A percentile compares a stretch with the other conserved stretches of the same genome.
Evolutionary conservation across 2,888 invertebrate species (phyloP).

Genomic region (Galerucella nymphaeae): DNA sequence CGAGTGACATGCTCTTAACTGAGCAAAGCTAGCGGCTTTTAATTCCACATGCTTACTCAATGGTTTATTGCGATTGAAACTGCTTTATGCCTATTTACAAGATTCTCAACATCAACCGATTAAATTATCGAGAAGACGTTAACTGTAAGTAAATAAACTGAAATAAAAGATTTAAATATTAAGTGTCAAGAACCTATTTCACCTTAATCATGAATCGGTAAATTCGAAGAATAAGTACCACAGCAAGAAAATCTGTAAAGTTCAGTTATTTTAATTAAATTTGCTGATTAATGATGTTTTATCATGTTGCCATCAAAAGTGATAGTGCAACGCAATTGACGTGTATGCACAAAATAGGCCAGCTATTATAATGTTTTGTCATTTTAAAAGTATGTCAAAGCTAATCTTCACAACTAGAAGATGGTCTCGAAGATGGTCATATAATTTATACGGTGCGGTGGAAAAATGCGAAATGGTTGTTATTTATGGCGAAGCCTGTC

Average conservation of each 20-base stretch:
- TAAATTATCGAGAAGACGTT: neutral
- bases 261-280: constrained; percentile 17
- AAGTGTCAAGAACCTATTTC: neutral
- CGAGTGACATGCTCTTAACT: neutral
- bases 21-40: neutral
- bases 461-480: no score
- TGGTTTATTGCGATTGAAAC: constrained; percentile 4
- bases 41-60: neutral
- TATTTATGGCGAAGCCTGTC: no score
- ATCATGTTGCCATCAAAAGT: constrained; percentile 14
- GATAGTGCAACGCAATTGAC: neutral
- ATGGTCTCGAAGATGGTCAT: neutral
- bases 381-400: neutral
- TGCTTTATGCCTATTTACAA: neutral
- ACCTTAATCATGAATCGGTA: constrained; percentile 1
- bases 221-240: constrained; percentile 13
- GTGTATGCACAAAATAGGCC: neutral
- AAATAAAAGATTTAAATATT: constrained; percentile 10
- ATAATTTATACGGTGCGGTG: no score
- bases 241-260: constrained; percentile 16
- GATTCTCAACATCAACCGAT: neutral
- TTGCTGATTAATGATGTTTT: constrained; percentile 12
- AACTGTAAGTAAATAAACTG: constrained; percentile 5
- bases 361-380: neutral
- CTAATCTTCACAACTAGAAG: neutral